Percentiles rank a stretch among this genome's conserved stretches.
phyloP scores from a whole-genome alignment of 2,113 vertebrate species.

The Ceyx margarethae region DNA sequence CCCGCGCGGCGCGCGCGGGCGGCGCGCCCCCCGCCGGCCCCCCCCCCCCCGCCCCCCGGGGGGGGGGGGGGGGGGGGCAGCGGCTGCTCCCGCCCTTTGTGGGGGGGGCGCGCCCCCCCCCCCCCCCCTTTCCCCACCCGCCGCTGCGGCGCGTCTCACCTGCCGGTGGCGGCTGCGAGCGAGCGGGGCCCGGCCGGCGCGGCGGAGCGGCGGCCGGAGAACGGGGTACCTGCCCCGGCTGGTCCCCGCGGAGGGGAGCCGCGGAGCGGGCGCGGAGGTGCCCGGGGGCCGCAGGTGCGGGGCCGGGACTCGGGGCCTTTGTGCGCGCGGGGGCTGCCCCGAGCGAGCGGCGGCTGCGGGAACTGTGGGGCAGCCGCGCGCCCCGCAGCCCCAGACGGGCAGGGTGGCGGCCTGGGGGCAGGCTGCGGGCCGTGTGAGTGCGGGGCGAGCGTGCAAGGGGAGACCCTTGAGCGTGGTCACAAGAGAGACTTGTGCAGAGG shows the following conservation, averaged over 20 bases:
- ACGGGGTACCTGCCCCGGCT: neutral
- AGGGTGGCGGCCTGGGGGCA: neutral
- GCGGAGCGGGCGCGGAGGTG: neutral
- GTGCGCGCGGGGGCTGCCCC: neutral
- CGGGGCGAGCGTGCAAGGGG: neutral
- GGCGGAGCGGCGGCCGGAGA: neutral
- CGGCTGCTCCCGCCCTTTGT: too few species aligned
- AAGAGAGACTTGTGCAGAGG: neutral
- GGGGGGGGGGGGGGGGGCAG: too few species aligned
- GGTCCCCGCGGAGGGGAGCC: neutral
- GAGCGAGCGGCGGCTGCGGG: neutral
- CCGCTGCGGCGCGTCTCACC: conserved; percentile 10
- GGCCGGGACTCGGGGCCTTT: neutral
- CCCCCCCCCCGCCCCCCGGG: too few species aligned
- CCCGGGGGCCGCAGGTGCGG: neutral
- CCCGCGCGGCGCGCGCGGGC: too few species aligned
- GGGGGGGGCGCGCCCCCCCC: too few species aligned
- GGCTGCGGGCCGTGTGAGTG: neutral
- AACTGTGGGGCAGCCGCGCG: neutral
- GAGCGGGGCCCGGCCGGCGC: neutral
- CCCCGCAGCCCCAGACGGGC: neutral
- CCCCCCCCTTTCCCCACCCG: too few species aligned
- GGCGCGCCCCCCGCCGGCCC: too few species aligned
- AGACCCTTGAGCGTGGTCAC: neutral
- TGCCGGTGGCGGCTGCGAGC: neutral